Conservation (phyloP, 2,113 vertebrate species). For the Xenus cinereus region DNA sequence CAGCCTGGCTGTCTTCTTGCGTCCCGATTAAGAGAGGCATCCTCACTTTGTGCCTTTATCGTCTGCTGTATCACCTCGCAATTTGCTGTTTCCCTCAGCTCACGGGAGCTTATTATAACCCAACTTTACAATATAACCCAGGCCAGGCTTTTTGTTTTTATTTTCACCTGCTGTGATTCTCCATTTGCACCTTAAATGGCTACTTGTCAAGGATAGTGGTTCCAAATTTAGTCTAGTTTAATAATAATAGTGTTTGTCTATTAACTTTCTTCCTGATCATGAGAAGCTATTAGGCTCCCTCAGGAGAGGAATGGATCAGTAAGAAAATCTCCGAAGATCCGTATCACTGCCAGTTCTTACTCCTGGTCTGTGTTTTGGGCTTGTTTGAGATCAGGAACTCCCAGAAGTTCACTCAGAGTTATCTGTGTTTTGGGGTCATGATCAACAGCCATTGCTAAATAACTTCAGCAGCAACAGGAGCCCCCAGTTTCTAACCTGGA, state of each 20-base stretch:
- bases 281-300: not conserved
- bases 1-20: not conserved
- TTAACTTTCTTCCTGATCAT: not conserved
- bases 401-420: not conserved
- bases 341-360: not conserved
- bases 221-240: not conserved
- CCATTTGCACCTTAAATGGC: not conserved
- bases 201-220: not conserved
- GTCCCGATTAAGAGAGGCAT: not conserved
- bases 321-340: not conserved
- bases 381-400: not conserved
- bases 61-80: not conserved
- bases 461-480: not conserved
- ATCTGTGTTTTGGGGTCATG: not conserved
- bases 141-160: not conserved
- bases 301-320: not conserved
- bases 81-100: not conserved
- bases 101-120: conserved; percentile 37
- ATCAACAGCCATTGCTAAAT: not conserved
- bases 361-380: not conserved
- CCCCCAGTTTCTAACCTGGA: not conserved
- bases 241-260: not conserved
- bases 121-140: not conserved
- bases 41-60: not conserved
- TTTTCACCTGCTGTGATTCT: conserved; percentile 14